Evolutionary conservation across 2,888 invertebrate genomes (phyloP).

Genomic region (Frankliniella fusca): DNA sequence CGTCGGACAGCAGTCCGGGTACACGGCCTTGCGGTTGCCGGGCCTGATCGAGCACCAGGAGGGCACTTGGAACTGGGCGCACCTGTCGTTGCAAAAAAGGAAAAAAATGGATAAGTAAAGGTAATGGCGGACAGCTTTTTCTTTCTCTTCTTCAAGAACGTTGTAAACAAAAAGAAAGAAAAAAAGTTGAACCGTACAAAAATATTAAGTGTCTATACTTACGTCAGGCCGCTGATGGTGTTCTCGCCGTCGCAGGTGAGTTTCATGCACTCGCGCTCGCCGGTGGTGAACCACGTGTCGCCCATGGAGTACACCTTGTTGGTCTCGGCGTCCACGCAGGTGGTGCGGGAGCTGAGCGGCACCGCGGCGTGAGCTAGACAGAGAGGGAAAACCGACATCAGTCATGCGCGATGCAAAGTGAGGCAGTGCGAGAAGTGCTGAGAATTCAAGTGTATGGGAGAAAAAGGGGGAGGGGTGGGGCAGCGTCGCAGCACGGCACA

Average conservation of each 20-base stretch:
- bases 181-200: no score
- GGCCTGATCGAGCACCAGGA: conserved; percentile 9
- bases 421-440: neutral
- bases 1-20: conserved; percentile 18
- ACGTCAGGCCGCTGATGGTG: conserved; percentile 17
- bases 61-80: conserved; percentile 11
- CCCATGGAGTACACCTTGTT: neutral
- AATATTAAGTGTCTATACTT: neutral
- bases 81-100: neutral
- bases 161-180: conserved; percentile 29
- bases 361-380: neutral
- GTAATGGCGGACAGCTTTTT: neutral
- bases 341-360: neutral
- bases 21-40: conserved; percentile 18
- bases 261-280: neutral
- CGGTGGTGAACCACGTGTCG: conserved; percentile 11
- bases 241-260: conserved; percentile 15
- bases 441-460: no score
- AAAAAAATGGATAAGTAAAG: no score
- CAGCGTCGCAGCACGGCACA: no score
- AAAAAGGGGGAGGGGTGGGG: no score
- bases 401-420: neutral
- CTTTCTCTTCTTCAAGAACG: conserved; percentile 32
- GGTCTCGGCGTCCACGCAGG: neutral
- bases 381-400: neutral